Base-by-base conservation (phyloP, 2,113 vertebrate genomes). In the Podarcis raffonei region DNA sequence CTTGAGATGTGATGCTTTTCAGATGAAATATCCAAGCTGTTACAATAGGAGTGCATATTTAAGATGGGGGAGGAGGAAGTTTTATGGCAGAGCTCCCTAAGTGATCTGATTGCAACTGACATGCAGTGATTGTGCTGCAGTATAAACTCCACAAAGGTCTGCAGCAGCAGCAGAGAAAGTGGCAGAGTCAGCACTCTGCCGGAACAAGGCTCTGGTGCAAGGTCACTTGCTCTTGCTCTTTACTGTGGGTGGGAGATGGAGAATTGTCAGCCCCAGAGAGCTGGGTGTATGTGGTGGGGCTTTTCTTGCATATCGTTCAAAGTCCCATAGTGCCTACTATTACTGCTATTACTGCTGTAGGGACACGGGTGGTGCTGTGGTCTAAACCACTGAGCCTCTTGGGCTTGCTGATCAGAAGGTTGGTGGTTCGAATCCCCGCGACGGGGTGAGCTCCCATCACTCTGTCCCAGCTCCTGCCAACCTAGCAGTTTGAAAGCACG, bases 151-250 rank as follows among this genome's bases (percentile, higher is more conserved):
- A 37, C 1, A 1, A 48, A 86, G 78, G 16, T 32, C 22, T 37
- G 89, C 9, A 0, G 48, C 90, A 83, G 86, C 3, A 0, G 20
- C 87, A 83, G 69, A 1, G 2, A 86, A 78, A n/a, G 42, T 20
- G 27, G 74, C 68, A 83, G 35, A 86, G 87, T 32, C 92, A 89
- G 91, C 75, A 39, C 71, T 84, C 66, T 80, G 74, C 84, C 71
- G 25, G 74, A 68, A 12, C 65, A 66, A 87, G 86, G 79, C 42
- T 37, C 22, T 65, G 0, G 0, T 13, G 0, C 53, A 86, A 86
- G 84, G 79, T 90, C 75, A 35, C 53, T 25, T 76, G 2, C 27
- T 77, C 39, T 65, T 69, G 65, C 78, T 69, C 53, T 83, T 75
- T 75, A 66, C n/a, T 53, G 5, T 57, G 66, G 12, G 18, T 37